These are phyloP conservation scores for Lophotis ruficrista DNA, from an alignment of 2,113 vertebrate species.

Conservation along the genomic window DNA sequence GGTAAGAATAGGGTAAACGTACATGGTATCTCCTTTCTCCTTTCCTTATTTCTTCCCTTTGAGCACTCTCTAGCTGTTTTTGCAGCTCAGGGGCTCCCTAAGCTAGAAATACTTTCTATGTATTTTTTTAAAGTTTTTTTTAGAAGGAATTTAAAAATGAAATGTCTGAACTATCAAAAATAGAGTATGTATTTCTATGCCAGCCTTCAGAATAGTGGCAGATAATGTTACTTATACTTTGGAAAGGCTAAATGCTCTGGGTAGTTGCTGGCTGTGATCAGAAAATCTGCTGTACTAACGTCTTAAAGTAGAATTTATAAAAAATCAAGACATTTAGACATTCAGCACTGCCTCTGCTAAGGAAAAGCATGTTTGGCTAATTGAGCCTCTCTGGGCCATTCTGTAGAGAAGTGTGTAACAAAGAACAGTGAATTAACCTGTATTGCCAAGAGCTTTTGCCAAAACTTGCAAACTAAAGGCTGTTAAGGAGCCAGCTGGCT, in stretches of 20 bases:
- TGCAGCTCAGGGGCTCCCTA: background rate
- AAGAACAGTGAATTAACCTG: constrained; percentile 44
- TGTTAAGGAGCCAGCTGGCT: constrained; percentile 31
- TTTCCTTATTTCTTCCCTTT: background rate
- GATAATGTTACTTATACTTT: background rate
- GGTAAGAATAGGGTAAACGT: background rate
- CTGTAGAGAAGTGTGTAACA: background rate
- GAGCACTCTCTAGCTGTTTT: background rate
- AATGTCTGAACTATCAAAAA: background rate
- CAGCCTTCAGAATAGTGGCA: background rate
- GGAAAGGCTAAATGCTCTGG: background rate
- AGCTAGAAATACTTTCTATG: background rate
- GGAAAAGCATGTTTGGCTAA: background rate
- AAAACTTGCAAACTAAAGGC: background rate
- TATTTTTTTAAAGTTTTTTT: background rate
- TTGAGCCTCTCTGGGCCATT: background rate
- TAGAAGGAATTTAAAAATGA: background rate
- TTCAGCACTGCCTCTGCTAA: background rate
- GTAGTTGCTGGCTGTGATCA: background rate
- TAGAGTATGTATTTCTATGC: background rate
- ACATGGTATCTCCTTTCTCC: background rate
- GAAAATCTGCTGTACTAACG: background rate
- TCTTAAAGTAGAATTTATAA: background rate
- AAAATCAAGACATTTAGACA: background rate
- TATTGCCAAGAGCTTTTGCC: background rate